Evolutionary conservation across 2,113 vertebrate genomes (phyloP).

Genomic region (Hypanus sabinus): DNA sequence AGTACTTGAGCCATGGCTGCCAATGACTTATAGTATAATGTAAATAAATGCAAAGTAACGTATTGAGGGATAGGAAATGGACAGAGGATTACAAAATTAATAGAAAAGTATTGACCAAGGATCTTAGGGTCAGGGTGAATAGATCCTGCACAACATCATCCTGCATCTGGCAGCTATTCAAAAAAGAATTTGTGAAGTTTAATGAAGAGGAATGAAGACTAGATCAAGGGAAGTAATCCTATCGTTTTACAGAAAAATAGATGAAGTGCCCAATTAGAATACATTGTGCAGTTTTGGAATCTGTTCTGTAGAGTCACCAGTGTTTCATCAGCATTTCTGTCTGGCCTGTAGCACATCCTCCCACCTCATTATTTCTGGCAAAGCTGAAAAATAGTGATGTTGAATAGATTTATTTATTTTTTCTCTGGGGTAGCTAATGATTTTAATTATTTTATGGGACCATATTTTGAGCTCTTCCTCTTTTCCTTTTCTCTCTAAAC

Average conservation of each 20-base stretch:
- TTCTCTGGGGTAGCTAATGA: no score
- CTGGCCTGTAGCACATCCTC: background rate
- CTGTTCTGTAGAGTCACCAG: background rate
- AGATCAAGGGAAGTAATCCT: background rate
- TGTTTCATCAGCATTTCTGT: background rate
- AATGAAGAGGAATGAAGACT: background rate
- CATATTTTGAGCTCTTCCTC: background rate
- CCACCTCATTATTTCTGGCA: background rate
- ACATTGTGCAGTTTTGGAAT: background rate
- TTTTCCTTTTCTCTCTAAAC: background rate
- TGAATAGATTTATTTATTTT: no score
- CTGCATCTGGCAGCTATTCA: background rate
- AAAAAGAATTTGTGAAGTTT: background rate
- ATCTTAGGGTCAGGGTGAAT: background rate
- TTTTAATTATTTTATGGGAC: no score
- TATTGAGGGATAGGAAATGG: background rate
- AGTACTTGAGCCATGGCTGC: background rate
- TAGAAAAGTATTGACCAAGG: conserved; percentile 16
- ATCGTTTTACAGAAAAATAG: background rate
- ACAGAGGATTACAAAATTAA: conserved; percentile 13
- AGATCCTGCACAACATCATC: background rate
- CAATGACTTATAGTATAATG: background rate
- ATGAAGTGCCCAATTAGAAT: background rate
- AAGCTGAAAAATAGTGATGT: no score
- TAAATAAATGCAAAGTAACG: conserved; percentile 1